phyloP scores from a whole-genome alignment of 2,113 vertebrate genomes.

The Lichenostomus cassidix region DNA sequence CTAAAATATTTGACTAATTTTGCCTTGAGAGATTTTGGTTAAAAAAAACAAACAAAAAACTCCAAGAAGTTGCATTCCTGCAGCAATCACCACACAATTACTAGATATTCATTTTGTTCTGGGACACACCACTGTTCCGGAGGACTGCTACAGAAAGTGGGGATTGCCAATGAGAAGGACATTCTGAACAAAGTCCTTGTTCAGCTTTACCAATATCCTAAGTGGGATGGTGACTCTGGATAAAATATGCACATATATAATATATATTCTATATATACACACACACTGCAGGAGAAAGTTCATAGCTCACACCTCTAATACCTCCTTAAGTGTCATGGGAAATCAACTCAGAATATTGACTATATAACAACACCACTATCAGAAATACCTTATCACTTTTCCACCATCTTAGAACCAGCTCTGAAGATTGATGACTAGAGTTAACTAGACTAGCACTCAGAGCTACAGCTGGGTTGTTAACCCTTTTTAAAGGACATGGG shows the following conservation, averaged over 20 bases:
- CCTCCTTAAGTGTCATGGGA: not conserved
- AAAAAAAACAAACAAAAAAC: not conserved
- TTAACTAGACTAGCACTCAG: not conserved
- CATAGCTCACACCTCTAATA: not conserved
- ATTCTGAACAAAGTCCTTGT: not conserved
- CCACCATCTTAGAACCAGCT: not conserved
- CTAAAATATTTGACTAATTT: not conserved
- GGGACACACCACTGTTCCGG: not conserved
- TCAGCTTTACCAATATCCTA: not conserved
- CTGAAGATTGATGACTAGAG: not conserved
- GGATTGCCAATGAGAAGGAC: not conserved
- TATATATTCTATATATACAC: not conserved
- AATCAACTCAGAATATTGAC: not conserved
- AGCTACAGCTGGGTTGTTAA: conserved; percentile 7
- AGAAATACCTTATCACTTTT: not conserved
- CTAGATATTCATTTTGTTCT: not conserved
- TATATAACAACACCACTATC: not conserved
- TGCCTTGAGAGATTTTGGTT: not conserved
- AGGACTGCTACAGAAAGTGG: not conserved
- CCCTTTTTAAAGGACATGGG: not conserved
- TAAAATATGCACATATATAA: accelerated
- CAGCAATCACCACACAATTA: accelerated
- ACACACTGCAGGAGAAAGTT: not conserved
- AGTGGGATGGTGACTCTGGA: accelerated
- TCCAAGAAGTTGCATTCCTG: not conserved